Conservation (phyloP, 2,113 vertebrate genomes). For the Oncorhynchus tshawytscha region DNA sequence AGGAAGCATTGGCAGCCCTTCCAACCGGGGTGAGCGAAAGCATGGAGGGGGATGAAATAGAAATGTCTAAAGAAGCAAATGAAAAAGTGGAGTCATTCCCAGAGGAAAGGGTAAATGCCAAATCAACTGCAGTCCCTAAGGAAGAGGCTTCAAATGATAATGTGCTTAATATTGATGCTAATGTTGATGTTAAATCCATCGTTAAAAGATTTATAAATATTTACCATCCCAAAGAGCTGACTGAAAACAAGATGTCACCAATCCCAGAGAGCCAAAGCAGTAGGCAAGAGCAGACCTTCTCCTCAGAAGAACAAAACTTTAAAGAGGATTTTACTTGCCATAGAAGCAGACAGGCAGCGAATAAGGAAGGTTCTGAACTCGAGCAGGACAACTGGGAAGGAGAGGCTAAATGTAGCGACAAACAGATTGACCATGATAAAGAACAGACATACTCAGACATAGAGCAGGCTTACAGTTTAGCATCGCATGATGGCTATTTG, state of each 20-base stretch:
- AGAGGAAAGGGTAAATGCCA: conserved; percentile 18
- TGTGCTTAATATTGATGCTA: conserved; percentile 23
- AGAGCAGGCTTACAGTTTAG: not conserved
- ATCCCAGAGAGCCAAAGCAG: not conserved
- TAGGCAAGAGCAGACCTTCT: not conserved
- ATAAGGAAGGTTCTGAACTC: not conserved
- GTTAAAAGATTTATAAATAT: conserved; percentile 6
- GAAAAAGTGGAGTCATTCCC: not conserved
- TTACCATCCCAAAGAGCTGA: conserved; percentile 11
- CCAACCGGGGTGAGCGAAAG: conserved; percentile 10
- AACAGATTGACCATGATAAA: conserved; percentile 13
- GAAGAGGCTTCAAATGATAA: conserved; percentile 12
- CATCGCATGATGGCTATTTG: not conserved
- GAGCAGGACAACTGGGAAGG: not conserved
- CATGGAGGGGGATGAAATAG: conserved; percentile 13
- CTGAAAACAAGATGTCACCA: not conserved
- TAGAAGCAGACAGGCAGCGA: not conserved
- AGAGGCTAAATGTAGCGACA: conserved; percentile 4
- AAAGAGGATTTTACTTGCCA: not conserved
- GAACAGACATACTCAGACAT: not conserved
- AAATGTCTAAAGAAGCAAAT: not conserved
- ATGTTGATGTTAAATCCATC: conserved; percentile 28
- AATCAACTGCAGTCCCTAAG: not conserved
- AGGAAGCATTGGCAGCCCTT: conserved; percentile 58
- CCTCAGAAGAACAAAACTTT: not conserved